Conservation (phyloP, 2,888 invertebrate species). For the Micoletzkya japonica region DNA sequence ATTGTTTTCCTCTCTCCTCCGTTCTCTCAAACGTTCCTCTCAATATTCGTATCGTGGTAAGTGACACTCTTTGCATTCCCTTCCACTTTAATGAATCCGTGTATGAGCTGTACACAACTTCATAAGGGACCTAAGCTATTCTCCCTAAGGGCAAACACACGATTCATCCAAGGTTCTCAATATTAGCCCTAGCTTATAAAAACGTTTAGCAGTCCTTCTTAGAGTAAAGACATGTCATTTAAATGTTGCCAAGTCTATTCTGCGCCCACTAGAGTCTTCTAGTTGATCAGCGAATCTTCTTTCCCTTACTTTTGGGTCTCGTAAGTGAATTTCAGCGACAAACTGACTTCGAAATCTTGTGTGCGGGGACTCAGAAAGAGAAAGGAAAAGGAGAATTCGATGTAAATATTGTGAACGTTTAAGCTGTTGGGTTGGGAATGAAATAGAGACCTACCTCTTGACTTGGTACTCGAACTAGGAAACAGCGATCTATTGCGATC, state of each 20-base stretch:
- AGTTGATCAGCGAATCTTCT: background rate
- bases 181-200: too few species aligned
- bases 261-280: background rate
- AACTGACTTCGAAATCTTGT: background rate
- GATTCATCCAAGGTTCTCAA: too few species aligned
- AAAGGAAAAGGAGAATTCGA: background rate
- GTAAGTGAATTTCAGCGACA: conserved; percentile 8
- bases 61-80: background rate
- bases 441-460: conserved; percentile 39
- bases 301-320: background rate
- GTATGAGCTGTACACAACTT: too few species aligned
- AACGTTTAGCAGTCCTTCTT: too few species aligned
- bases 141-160: too few species aligned
- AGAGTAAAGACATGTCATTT: too few species aligned
- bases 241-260: too few species aligned
- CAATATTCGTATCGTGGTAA: background rate
- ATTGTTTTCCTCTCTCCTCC: background rate
- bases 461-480: conserved; percentile 55
- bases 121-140: too few species aligned
- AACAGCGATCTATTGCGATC: conserved; percentile 61
- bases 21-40: background rate
- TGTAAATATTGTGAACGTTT: too few species aligned
- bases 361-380: background rate
- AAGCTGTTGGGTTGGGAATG: too few species aligned
- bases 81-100: too few species aligned